A percentile compares a stretch with the other conserved stretches of the same genome.
Conservation (phyloP, 1,140 invertebrate species). For the Brachystomella parvula region DNA sequence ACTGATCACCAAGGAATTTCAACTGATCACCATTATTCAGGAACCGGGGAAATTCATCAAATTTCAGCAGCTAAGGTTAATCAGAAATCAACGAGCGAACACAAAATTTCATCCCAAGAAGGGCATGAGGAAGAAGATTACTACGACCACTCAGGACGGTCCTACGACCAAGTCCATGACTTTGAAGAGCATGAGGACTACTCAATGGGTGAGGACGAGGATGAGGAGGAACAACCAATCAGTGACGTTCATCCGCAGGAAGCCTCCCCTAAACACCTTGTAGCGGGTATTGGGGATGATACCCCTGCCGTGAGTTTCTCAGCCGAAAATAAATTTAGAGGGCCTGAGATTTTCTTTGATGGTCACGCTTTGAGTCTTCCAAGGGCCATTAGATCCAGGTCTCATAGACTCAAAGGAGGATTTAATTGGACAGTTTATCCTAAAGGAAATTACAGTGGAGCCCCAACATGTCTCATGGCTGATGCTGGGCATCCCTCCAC, state of each 20-base stretch:
- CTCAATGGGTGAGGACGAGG: neutral
- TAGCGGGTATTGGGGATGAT: neutral
- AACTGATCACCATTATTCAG: too few relatives aligned
- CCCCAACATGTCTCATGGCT: neutral
- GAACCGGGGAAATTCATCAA: too few relatives aligned
- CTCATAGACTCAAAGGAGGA: neutral
- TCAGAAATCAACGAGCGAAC: too few relatives aligned
- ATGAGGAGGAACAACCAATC: neutral
- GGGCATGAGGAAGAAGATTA: neutral
- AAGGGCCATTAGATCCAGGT: neutral
- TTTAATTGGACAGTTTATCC: constrained; percentile 12
- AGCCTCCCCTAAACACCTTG: neutral
- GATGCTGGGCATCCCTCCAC: neutral
- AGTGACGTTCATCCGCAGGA: neutral
- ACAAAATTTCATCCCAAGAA: too few relatives aligned
- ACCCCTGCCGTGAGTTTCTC: neutral
- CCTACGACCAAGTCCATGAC: neutral
- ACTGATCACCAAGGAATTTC: too few relatives aligned
- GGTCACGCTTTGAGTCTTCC: neutral
- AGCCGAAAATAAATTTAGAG: neutral
- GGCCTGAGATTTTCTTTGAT: neutral
- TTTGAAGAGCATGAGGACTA: neutral
- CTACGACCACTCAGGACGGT: constrained; percentile 1
- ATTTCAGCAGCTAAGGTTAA: too few relatives aligned
- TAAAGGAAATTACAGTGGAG: neutral